Conservation (phyloP, 1,140 invertebrate species). For the Chironomus striatipennis region DNA sequence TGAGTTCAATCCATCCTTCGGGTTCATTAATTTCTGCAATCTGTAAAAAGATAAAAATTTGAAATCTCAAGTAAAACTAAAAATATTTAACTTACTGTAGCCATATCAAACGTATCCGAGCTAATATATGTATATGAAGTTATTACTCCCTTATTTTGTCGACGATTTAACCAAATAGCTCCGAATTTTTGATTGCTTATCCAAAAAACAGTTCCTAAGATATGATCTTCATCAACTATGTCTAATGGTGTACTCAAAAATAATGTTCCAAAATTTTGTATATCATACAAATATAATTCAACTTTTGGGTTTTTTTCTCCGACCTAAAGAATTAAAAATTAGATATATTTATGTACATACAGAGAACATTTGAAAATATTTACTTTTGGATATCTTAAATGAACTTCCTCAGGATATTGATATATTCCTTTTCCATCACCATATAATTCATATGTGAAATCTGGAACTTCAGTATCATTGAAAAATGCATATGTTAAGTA, state of each 20-base stretch:
- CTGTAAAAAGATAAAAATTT: slow-evolving; percentile 25
- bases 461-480: slow-evolving; percentile 54
- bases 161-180: slow-evolving; percentile 76
- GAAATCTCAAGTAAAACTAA: not conserved
- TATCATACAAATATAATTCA: slow-evolving; percentile 55
- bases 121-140: not conserved
- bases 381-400: slow-evolving; percentile 80
- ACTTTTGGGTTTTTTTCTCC: slow-evolving; percentile 70
- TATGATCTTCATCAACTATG: slow-evolving; percentile 43
- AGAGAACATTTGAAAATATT: slow-evolving; percentile 26
- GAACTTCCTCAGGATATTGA: slow-evolving; percentile 51
- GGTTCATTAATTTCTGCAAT: slow-evolving; percentile 32
- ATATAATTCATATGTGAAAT: slow-evolving; percentile 44
- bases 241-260: slow-evolving; percentile 40
- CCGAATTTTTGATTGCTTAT: slow-evolving; percentile 57
- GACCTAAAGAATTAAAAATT: slow-evolving; percentile 38
- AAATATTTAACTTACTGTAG: not conserved
- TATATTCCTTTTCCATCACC: slow-evolving; percentile 48
- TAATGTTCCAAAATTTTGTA: slow-evolving; percentile 40
- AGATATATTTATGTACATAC: not conserved
- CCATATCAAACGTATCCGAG: not conserved
- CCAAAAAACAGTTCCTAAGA: slow-evolving; percentile 64
- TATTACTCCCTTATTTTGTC: slow-evolving; percentile 58
- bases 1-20: slow-evolving; percentile 33
- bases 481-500: slow-evolving; percentile 69